Base-by-base conservation (phyloP, 2,797 vertebrate genomes). In the Triplophysa yarkandensis region DNA sequence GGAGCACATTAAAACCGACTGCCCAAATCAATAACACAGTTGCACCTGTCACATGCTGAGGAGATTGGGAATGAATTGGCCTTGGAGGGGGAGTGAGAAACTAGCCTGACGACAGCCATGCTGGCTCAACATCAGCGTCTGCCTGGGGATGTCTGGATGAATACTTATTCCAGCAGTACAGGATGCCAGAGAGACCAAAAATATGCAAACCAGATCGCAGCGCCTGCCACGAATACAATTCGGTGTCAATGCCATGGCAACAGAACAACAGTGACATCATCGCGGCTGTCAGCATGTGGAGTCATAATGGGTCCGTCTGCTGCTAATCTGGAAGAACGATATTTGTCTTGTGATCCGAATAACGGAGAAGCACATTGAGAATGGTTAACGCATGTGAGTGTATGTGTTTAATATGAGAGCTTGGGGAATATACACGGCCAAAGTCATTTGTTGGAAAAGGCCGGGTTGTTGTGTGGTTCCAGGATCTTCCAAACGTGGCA, bases 1-100 rank as follows among this genome's bases (percentile, higher is more conserved):
- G 81, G 67, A 90, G 86, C 87, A 88, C 87, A 90, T 89, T 90
- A 88, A 89, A 90, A 86, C 74, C 70, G 87, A 88, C 87, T 79
- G 86, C 83, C 87, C 89, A 89, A 90, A 92, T 91, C 83, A 89
- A 90, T 92, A 87, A 88, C 89, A 85, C 85, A 79, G 88, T 89
- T 89, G 85, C 88, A 89, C 85, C 87, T 88, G 88, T 90, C 90
- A 90, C 85, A 89, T 83, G 86, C 81, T 17, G 85, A 85, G 86
- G 86, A 89, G 82, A 83, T 83, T 86, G 80, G 86, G 83, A 84
- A 86, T 82, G 80, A 87, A 85, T 87, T 87, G 84, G 86, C 86
- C 87, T 86, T 76, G 54, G 84, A 86, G 84, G 85, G 57, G 84
- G 77, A 83, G 78, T 72, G 82, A 85, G 80, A 78, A 86, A 71